Percentiles rank a stretch among this genome's conserved stretches.
phyloP scores from a whole-genome alignment of 2,797 vertebrate species.

The Scyliorhinus canicula region DNA sequence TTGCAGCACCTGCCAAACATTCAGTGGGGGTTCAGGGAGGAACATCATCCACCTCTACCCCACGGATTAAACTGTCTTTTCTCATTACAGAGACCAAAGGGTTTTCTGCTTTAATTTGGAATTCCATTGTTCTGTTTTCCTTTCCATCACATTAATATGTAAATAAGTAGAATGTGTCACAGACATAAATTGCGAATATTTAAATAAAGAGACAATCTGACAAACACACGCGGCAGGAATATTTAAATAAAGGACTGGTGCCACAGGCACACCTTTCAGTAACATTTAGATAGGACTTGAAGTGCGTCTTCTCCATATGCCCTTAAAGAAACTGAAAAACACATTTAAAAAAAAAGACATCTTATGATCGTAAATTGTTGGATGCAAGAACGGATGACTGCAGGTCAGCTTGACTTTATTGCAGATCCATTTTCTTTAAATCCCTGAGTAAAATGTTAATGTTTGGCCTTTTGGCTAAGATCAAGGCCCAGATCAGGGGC shows the following conservation, averaged over 20 bases:
- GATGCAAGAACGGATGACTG: not conserved
- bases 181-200: not conserved
- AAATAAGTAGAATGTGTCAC: not conserved
- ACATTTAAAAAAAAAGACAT: not conserved
- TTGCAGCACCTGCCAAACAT: not conserved
- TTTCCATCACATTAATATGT: not conserved
- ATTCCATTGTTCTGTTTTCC: not conserved
- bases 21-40: not conserved
- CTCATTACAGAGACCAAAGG: not conserved
- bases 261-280: not conserved
- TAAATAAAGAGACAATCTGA: not conserved
- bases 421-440: not conserved
- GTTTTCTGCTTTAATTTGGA: not conserved
- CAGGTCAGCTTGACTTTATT: slow-evolving; percentile 37
- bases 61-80: not conserved
- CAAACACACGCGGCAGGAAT: not conserved
- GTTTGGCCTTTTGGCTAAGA: no score
- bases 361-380: not conserved
- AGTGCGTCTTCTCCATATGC: no score
- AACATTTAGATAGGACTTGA: not conserved
- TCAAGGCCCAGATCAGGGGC: no score
- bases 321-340: not conserved
- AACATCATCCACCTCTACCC: not conserved
- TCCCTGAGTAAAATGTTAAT: not conserved
- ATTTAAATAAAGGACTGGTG: not conserved